These are phyloP conservation scores for Leptura quadrifasciata DNA, from an alignment of 2,888 invertebrate species.

Conservation along the genomic window DNA sequence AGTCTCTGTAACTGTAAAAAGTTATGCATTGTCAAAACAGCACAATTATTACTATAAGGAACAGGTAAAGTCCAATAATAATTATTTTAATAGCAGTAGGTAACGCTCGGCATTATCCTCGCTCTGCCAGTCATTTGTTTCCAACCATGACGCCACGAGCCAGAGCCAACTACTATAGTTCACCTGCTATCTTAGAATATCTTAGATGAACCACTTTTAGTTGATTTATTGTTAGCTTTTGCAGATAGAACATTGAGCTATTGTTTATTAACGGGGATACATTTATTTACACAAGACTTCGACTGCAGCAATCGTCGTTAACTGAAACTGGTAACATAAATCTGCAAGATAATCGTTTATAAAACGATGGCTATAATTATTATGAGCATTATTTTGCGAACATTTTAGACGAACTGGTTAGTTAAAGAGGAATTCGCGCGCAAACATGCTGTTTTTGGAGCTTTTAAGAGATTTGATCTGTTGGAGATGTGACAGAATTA, in stretches of 20 bases:
- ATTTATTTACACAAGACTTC: conserved; percentile 51
- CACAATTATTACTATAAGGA: conserved; percentile 67
- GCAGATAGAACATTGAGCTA: conserved; percentile 57
- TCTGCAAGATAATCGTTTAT: conserved; percentile 47
- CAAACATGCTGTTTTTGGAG: no score
- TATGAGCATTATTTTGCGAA: not conserved
- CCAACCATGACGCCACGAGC: conserved; percentile 76
- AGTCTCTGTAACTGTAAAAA: conserved; percentile 64
- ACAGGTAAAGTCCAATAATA: conserved; percentile 72
- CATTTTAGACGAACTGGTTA: no score
- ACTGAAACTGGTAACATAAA: conserved; percentile 43
- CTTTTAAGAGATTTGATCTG: no score
- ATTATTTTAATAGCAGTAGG: conserved; percentile 74
- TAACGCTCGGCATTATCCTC: conserved; percentile 74
- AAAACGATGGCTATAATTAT: conserved; percentile 47
- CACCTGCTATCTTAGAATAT: conserved; percentile 70
- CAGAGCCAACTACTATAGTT: conserved; percentile 71
- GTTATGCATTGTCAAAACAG: conserved; percentile 68
- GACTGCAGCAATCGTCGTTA: conserved; percentile 45
- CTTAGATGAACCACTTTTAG: conserved; percentile 70
- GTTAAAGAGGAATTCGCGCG: no score
- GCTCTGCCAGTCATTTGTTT: conserved; percentile 75
- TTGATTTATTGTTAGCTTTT: conserved; percentile 62
- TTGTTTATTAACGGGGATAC: conserved; percentile 58
- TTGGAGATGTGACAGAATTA: no score